Base-by-base conservation (phyloP, 2,888 invertebrate genomes). In the Nineta flava region DNA sequence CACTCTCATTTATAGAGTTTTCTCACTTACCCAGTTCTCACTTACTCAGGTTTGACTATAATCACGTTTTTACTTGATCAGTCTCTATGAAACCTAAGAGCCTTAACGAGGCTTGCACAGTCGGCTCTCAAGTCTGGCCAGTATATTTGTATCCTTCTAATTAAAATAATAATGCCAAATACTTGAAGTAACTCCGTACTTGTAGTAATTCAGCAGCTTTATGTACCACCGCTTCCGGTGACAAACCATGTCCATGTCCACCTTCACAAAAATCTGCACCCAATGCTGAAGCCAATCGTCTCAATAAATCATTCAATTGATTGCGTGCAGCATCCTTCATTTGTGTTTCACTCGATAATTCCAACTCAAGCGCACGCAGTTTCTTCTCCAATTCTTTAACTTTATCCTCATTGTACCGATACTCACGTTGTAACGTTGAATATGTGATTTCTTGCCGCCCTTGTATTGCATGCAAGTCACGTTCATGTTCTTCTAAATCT, bases 201-300 rank as follows among this genome's bases (percentile, higher is more conserved):
- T 85, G 82, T 17, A 86, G 81, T 15, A 87, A 68, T 65, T 87
- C 87, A 7, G 83, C 76, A 6, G 84, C 82, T 64, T 85, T 83
- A 50, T 81, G 79, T n/a, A 86, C 73, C 5, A 87, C 72, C 54
- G 77, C 75, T 60, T 87, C 87, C 0, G 82, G 76, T 1, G 81
- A 76, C 53, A 76, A 72, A 7, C 26, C 26, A 7, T 26, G 26
- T 5, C 73, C 68, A 60, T 80, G 81, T 1, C 74, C 66, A 38
- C 72, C 70, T 52, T 85, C 85, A 58, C 79, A 77, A 55, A 79
- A 75, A 57, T 86, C 83, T 12, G 78, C 69, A 41, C 82, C 83
- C 48, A 88, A 63, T n/a, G 83, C 80, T 10, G 76, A 75, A 4
- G 83, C 80, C 34, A 87, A 63, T 50, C 86, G 74, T 38, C 83